Base-by-base conservation (phyloP, 2,888 invertebrate genomes). In the Eucriotettix oculatus region DNA sequence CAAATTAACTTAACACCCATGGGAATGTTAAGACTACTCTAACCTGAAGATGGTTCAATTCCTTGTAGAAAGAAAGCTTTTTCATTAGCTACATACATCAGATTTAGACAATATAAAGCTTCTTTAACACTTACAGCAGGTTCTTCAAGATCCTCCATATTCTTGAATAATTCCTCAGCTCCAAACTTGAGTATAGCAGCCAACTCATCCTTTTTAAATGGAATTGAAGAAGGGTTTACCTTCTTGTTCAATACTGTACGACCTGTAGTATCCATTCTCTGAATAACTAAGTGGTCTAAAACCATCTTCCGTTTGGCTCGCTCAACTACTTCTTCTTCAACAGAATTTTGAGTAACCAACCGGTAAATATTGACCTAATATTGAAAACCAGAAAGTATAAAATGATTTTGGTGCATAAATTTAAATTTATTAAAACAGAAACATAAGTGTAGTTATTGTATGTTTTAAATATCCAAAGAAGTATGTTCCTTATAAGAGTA, bases 251-350 rank as follows among this genome's bases (percentile, higher is more conserved):
- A 78, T 41, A 98, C 95, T 1, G 97, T 98, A 63, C 96, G 80
- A 0, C 99, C 99, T 0, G 97, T 97, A 0, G 98, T 99, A 75
- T 99, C 99, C 99, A 99, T 99, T 63, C 98, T 78, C 74, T 99
- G 99, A 66, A 99, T 99, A 58, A 99, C 97, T 62, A 99, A 80
- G 78, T 99, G 99, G 75, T 99, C 98, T 58, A 99, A 78, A 14
- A 99, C 97, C 94, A 99, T 97, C 78, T 99, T 99, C 70, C 92
- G 87, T 73, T 99, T 99, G 9, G 99, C 99, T 64, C 96, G 80
- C 74, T 98, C 98, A 2, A 99, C 95, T 69, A 99, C 99, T 72
- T 97, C 94, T 75, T 99, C 99, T 75, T 99, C 99, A 1, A 99
- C 98, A 59, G 95, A 96, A 69, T 86, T 84, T 66, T 95, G 96